Evolutionary conservation across 2,797 vertebrate species (phyloP).

Genomic region (Anas capensis): DNA sequence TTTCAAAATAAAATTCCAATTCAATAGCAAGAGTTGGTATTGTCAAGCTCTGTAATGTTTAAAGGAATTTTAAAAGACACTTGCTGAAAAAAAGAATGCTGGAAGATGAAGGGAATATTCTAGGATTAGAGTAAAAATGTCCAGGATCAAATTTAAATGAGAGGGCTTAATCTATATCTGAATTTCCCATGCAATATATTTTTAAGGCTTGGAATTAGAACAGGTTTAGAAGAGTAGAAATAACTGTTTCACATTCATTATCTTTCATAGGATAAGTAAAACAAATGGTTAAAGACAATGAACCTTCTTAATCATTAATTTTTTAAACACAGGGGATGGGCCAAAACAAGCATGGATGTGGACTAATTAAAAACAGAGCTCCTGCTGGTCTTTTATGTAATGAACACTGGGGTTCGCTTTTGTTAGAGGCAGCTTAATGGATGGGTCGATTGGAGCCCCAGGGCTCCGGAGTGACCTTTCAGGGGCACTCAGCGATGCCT

Average conservation of each 20-base stretch:
- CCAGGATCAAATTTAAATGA: not conserved
- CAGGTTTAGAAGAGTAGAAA: not conserved
- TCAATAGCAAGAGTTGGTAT: slow-evolving; percentile 25
- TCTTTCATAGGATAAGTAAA: not conserved
- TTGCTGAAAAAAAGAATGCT: not conserved
- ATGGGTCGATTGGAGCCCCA: not conserved
- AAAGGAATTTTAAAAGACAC: not conserved
- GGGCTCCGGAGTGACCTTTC: fast-evolving
- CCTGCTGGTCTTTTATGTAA: not conserved
- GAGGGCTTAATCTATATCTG: not conserved
- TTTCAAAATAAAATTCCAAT: not conserved
- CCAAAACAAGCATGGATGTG: not conserved
- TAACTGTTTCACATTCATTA: not conserved
- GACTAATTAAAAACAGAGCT: not conserved
- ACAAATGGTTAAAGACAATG: not conserved
- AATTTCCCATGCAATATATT: not conserved
- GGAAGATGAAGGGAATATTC: not conserved
- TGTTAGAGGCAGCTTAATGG: not conserved
- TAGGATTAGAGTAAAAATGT: not conserved
- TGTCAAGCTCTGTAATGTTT: slow-evolving; percentile 1
- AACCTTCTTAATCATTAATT: not conserved
- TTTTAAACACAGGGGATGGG: not conserved
- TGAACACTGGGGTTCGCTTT: not conserved
- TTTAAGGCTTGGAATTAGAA: not conserved
- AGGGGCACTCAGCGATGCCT: not conserved